Percentiles rank a stretch among this genome's conserved stretches.
Conservation (phyloP, 2,888 invertebrate species). For the Diarsia dahlii region DNA sequence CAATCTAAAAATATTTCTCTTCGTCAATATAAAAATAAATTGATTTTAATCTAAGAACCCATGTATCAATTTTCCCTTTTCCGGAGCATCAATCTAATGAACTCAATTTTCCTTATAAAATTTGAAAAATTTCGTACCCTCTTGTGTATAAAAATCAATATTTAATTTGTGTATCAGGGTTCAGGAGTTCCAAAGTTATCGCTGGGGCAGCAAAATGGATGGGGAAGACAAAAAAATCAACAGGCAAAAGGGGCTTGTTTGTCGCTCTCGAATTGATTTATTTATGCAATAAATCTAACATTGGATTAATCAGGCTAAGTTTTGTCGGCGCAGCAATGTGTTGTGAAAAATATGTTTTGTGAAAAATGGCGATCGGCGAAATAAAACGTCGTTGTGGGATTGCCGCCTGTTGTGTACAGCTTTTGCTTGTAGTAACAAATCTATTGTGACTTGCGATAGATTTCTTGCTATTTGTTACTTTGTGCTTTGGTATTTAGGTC, state of each 20-base stretch:
- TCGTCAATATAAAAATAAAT: conserved; percentile 21
- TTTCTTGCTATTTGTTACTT: conserved; percentile 33
- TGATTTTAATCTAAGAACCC: conserved; percentile 37
- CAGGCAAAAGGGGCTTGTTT: conserved; percentile 77
- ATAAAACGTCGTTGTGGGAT: conserved; percentile 57
- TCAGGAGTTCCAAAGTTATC: conserved; percentile 68
- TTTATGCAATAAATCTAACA: conserved; percentile 85
- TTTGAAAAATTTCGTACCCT: conserved; percentile 55
- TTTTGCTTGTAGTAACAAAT: conserved; percentile 32
- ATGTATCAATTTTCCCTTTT: conserved; percentile 55
- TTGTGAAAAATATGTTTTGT: conserved; percentile 71
- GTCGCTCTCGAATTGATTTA: conserved; percentile 86
- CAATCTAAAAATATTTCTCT: conserved; percentile 9
- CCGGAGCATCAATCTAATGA: conserved; percentile 60
- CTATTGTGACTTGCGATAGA: conserved; percentile 28
- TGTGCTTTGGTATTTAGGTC: conserved; percentile 5
- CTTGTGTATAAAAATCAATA: conserved; percentile 68
- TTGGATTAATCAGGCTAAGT: conserved; percentile 87
- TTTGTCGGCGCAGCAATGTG: conserved; percentile 82
- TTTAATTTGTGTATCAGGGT: conserved; percentile 70
- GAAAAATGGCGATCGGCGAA: conserved; percentile 62
- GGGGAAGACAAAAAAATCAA: conserved; percentile 78
- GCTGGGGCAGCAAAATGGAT: conserved; percentile 72
- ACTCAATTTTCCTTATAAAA: conserved; percentile 61
- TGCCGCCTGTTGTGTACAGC: conserved; percentile 36